These are phyloP conservation scores for Nothobranchius kuhntae DNA, from an alignment of 2,113 vertebrate genomes.

Conservation along the genomic window DNA sequence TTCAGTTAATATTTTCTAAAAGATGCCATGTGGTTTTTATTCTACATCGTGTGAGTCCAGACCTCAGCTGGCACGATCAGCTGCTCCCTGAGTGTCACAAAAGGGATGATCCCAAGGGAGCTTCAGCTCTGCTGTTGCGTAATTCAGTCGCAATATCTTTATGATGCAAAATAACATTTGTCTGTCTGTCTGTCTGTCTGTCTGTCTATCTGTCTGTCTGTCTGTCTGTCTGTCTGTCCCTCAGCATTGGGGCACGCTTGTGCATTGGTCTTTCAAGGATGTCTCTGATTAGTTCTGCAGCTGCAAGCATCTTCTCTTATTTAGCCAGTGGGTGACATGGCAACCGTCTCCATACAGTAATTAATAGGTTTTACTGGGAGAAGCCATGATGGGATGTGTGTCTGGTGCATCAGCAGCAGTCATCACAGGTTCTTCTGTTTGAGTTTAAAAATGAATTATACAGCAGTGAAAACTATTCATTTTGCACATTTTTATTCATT, in stretches of 20 bases:
- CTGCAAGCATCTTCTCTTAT: constrained; percentile 11
- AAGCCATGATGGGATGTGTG: constrained; percentile 35
- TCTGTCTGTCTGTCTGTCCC: constrained; percentile 9
- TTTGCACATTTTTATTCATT: no score
- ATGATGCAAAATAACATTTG: constrained; percentile 6
- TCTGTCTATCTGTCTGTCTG: constrained; percentile 9
- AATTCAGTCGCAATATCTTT: constrained; percentile 42
- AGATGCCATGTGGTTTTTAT: constrained; percentile 35
- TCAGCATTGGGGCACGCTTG: neutral
- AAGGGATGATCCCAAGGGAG: constrained; percentile 60
- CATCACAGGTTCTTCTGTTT: neutral
- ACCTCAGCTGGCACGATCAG: constrained; percentile 62
- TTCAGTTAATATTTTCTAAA: constrained; percentile 12
- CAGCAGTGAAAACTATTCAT: neutral
- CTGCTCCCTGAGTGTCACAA: constrained; percentile 50
- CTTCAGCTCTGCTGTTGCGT: constrained; percentile 44
- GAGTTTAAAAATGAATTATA: no score
- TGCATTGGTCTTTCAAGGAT: neutral
- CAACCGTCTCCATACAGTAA: constrained; percentile 56
- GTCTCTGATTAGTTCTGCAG: constrained; percentile 20
- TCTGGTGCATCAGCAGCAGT: constrained; percentile 12
- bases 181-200: constrained; percentile 11
- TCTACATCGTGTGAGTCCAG: constrained; percentile 43
- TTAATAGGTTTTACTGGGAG: constrained; percentile 55
- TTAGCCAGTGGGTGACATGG: constrained; percentile 34